phyloP scores from a whole-genome alignment of 2,797 vertebrate species.

The Siniperca undulata region DNA sequence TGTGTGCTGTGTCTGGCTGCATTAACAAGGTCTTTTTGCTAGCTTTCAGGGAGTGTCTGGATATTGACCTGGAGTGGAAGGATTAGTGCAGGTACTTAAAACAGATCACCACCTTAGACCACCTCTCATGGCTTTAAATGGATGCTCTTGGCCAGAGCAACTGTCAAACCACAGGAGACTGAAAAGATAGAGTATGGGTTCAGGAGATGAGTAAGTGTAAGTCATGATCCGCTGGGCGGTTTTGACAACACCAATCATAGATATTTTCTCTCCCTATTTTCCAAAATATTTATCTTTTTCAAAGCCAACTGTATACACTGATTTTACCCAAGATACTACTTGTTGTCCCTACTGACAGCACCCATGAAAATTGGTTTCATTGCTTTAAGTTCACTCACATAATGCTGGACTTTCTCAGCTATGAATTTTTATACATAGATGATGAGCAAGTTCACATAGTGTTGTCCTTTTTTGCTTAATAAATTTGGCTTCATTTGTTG shows the following conservation, averaged over 20 bases:
- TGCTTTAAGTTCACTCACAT: neutral
- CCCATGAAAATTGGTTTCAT: neutral
- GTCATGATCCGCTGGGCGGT: neutral
- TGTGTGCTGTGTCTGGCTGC: slow-evolving; percentile 28
- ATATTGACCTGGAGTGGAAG: slow-evolving; percentile 60
- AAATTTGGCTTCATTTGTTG: neutral
- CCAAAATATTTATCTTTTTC: neutral
- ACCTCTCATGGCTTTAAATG: slow-evolving; percentile 49
- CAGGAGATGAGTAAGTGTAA: slow-evolving; percentile 27
- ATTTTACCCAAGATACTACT: neutral
- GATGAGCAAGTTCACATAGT: slow-evolving; percentile 2
- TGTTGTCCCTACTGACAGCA: neutral
- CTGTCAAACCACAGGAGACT: slow-evolving; percentile 26
- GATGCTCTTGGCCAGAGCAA: slow-evolving; percentile 26
- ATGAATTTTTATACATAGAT: neutral
- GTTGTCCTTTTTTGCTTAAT: neutral
- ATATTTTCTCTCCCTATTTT: slow-evolving; percentile 8
- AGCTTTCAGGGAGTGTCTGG: slow-evolving; percentile 46
- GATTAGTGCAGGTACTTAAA: slow-evolving; percentile 67
- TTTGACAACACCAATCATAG: neutral
- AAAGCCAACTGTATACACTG: neutral
- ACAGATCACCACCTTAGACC: slow-evolving; percentile 47
- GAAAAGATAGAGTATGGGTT: slow-evolving; percentile 24
- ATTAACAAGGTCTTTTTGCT: slow-evolving; percentile 45
- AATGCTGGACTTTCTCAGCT: neutral